Conservation (phyloP, 2,888 invertebrate genomes). For the Stenodema calcarata region DNA sequence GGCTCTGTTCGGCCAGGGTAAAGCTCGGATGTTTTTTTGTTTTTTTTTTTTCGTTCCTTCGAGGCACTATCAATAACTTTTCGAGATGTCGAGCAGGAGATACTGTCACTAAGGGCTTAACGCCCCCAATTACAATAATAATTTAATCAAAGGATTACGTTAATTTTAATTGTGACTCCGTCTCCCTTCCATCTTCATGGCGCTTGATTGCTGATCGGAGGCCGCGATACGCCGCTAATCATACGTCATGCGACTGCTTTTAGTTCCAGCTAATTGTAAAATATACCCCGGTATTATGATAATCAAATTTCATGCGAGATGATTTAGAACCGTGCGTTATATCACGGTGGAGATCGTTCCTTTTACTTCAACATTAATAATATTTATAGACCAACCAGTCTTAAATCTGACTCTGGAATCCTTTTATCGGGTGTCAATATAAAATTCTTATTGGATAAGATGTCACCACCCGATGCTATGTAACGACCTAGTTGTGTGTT, state of each 20-base stretch:
- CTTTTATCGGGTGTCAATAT: not conserved
- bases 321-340: not conserved
- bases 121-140: conserved; percentile 44
- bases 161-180: conserved; percentile 17
- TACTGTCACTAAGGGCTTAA: conserved; percentile 45
- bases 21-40: not conserved
- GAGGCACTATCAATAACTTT: not conserved
- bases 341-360: not conserved
- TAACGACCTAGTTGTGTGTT: not conserved
- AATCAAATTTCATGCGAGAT: not conserved
- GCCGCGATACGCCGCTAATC: not conserved
- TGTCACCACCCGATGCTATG: not conserved
- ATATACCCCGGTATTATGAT: not conserved
- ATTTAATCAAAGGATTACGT: conserved; percentile 37
- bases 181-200: not conserved
- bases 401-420: not conserved
- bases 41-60: not conserved
- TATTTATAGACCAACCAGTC: not conserved
- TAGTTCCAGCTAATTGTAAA: not conserved
- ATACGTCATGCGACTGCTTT: conserved; percentile 12
- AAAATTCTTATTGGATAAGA: not conserved
- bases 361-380: not conserved
- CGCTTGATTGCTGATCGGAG: conserved; percentile 21
- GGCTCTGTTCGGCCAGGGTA: not conserved
- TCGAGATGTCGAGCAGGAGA: conserved; percentile 41